Base-by-base conservation (phyloP, 2,888 invertebrate genomes). In the Amphipoea lucens region DNA sequence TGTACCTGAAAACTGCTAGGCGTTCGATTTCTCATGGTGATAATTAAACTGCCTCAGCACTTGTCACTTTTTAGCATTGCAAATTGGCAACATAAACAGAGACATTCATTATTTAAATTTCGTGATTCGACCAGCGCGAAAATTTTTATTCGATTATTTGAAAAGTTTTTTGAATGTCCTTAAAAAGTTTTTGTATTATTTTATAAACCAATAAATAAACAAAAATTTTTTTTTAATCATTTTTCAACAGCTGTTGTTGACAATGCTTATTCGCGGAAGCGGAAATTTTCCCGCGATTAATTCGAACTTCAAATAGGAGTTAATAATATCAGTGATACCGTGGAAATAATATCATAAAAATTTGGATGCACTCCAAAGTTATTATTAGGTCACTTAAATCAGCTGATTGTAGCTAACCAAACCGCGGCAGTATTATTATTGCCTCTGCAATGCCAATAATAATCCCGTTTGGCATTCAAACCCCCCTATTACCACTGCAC, bases 381-480 rank as follows among this genome's bases (percentile, higher is more conserved):
- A 86, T 87, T 82, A 74, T 77, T 83, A 74, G 72, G 7, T 42
- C 42, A 74, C 86, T 85, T 76, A 84, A 88, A 89, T 88, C 87
- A 89, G 88, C 84, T 89, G 87, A 86, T 89, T 81, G 91, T 91
- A 90, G 89, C 90, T 90, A 90, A 68, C 85, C 81, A 79, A 87
- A 88, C 86, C 89, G 78, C 75, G 83, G 79, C 76, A 65, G 68
- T 29, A 62, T 76, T 68, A 62, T 76, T 68, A 78, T 66, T 79
- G 71, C 74, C 23, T 71, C 42, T 66, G 85, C 86, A 84, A 86
- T 93, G 93, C 93, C 94, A 94, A 92, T 92, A 89, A 84, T 90
- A 86, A 89, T 89, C 86, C 87, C 87, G 91, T 91, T 95, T 95
- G 95, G 94, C 94, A 94, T 89, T 90, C 89, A 90, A 70, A 87